These are phyloP conservation scores for Ctena decussata DNA, from an alignment of 2,888 invertebrate species.

Conservation along the genomic window DNA sequence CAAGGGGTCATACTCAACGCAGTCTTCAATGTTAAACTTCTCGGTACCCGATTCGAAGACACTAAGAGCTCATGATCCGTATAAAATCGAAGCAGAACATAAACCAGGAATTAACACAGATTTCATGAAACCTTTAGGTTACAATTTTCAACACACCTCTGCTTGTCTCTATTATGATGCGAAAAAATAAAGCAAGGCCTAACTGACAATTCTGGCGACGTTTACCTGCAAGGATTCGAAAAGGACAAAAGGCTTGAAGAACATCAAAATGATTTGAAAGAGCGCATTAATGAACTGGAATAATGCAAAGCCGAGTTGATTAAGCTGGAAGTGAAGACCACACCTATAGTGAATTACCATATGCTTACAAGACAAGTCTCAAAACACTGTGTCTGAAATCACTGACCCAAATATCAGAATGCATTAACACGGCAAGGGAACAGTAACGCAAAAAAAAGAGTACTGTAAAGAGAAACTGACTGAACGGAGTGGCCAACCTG, in stretches of 20 bases:
- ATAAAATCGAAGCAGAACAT: conserved; percentile 8
- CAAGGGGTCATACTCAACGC: background rate
- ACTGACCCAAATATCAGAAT: background rate
- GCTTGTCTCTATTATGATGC: conserved; percentile 27
- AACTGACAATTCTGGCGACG: conserved; percentile 23
- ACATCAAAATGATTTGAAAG: background rate
- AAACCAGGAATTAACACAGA: conserved; percentile 30
- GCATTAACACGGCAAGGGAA: background rate
- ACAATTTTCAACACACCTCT: conserved; percentile 2
- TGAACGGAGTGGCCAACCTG: conserved; percentile 12
- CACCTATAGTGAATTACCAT: background rate
- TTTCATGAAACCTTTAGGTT: conserved; percentile 7
- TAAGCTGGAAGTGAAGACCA: background rate
- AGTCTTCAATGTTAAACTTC: conserved; percentile 44
- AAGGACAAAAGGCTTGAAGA: background rate
- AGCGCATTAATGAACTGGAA: background rate
- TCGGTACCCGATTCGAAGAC: conserved; percentile 38
- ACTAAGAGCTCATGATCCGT: conserved; percentile 33
- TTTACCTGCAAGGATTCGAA: conserved; percentile 30
- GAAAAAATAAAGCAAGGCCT: conserved; percentile 30
- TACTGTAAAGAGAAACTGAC: conserved; percentile 36
- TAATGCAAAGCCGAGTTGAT: no score
- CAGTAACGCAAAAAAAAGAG: conserved; percentile 31
- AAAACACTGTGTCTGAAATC: background rate
- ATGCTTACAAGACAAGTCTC: background rate